Evolutionary conservation across 1,140 invertebrate species (phyloP).

Genomic region (Zaprionus capensis): DNA sequence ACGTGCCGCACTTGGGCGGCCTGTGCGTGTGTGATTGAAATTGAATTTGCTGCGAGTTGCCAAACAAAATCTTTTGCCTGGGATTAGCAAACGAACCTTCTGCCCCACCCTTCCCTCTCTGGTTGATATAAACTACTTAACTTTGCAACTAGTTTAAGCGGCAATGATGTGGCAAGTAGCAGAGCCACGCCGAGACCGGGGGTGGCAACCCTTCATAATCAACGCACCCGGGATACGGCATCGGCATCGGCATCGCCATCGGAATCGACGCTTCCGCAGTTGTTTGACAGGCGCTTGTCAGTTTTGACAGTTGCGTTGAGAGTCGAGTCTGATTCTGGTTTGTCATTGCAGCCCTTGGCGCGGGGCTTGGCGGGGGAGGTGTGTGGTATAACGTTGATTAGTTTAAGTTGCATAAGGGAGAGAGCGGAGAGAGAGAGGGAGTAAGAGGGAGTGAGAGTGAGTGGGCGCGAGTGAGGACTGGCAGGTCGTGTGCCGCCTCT

Average conservation of each 20-base stretch:
- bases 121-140: slow-evolving; percentile 74
- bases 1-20: slow-evolving; percentile 53
- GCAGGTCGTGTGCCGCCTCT: slow-evolving; percentile 81
- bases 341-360: slow-evolving; percentile 56
- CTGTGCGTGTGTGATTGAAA: slow-evolving; percentile 63
- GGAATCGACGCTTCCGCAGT: slow-evolving; percentile 34
- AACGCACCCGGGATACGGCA: slow-evolving; percentile 53
- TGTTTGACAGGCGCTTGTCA: slow-evolving; percentile 80
- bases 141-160: slow-evolving; percentile 78
- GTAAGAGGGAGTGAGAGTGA: neutral
- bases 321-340: slow-evolving; percentile 69
- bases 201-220: slow-evolving; percentile 74
- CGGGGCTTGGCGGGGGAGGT: neutral
- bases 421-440: neutral
- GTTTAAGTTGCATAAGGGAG: slow-evolving; percentile 70
- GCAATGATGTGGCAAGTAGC: slow-evolving; percentile 60
- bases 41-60: slow-evolving; percentile 68
- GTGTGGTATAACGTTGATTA: slow-evolving; percentile 72
- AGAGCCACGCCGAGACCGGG: slow-evolving; percentile 11
- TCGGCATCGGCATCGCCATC: slow-evolving; percentile 49
- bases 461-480: slow-evolving; percentile 58
- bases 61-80: slow-evolving; percentile 38
- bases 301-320: slow-evolving; percentile 75
- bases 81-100: slow-evolving; percentile 56
- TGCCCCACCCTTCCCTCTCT: slow-evolving; percentile 7